phyloP scores from a whole-genome alignment of 2,797 vertebrate genomes.

The Acanthiza pusilla region DNA sequence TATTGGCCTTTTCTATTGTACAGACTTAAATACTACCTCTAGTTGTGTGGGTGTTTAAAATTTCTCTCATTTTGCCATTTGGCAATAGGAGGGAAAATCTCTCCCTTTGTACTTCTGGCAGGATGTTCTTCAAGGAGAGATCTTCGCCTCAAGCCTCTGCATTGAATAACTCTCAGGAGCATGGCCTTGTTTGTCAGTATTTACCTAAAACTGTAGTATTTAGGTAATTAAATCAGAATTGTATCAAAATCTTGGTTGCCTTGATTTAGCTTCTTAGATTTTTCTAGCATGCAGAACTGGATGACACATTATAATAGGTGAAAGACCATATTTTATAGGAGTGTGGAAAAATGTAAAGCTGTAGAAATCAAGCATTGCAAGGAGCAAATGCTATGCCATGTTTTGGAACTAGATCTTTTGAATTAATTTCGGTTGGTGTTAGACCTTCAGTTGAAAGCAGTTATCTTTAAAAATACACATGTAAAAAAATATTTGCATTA shows the following conservation, averaged over 20 bases:
- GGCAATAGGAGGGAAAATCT: not conserved
- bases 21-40: not conserved
- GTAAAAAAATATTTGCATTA: not conserved
- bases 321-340: not conserved
- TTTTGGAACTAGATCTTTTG: not conserved
- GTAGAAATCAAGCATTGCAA: not conserved
- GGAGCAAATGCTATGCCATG: not conserved
- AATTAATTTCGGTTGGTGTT: not conserved
- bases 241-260: not conserved
- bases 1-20: not conserved
- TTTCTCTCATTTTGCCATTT: conserved; percentile 16
- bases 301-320: not conserved
- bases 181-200: not conserved
- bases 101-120: not conserved
- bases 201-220: not conserved
- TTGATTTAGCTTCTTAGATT: not conserved
- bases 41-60: not conserved
- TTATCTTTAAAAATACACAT: not conserved
- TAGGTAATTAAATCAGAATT: not conserved
- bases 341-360: not conserved
- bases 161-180: not conserved
- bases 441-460: not conserved
- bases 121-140: not conserved
- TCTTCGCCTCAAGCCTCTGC: not conserved
- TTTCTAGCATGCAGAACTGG: not conserved